Percentiles rank a stretch among this genome's conserved stretches.
phyloP scores from a whole-genome alignment of 2,113 vertebrate species.

The Acinonyx jubatus region DNA sequence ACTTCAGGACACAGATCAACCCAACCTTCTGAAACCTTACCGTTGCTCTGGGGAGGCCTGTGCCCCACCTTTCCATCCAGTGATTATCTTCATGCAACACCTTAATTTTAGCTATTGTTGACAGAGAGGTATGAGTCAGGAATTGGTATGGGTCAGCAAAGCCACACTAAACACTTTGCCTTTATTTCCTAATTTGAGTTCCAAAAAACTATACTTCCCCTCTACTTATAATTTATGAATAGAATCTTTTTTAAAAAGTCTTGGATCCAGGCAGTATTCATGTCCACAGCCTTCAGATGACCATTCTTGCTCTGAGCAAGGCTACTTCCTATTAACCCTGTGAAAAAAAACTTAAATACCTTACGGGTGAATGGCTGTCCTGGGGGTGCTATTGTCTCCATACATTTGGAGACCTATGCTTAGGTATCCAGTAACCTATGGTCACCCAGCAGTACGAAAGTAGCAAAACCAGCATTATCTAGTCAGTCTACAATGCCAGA shows the following conservation, averaged over 20 bases:
- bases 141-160: background rate
- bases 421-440: background rate
- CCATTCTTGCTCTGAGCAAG: background rate
- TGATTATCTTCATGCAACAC: background rate
- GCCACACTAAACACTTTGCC: background rate
- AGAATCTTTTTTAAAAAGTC: background rate
- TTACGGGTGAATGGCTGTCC: background rate
- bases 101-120: background rate
- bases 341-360: background rate
- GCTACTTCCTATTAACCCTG: background rate
- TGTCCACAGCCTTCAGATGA: background rate
- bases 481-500: background rate
- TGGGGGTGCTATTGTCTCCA: background rate
- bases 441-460: background rate
- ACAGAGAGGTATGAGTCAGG: background rate
- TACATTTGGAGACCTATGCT: background rate
- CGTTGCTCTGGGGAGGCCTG: background rate
- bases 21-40: background rate
- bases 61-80: background rate
- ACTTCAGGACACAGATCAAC: background rate
- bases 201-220: background rate
- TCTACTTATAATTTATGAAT: background rate
- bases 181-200: background rate
- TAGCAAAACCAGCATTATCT: background rate
- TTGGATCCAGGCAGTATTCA: background rate